Base-by-base conservation (phyloP, 2,797 vertebrate species). In the Phataginus tetradactyla region DNA sequence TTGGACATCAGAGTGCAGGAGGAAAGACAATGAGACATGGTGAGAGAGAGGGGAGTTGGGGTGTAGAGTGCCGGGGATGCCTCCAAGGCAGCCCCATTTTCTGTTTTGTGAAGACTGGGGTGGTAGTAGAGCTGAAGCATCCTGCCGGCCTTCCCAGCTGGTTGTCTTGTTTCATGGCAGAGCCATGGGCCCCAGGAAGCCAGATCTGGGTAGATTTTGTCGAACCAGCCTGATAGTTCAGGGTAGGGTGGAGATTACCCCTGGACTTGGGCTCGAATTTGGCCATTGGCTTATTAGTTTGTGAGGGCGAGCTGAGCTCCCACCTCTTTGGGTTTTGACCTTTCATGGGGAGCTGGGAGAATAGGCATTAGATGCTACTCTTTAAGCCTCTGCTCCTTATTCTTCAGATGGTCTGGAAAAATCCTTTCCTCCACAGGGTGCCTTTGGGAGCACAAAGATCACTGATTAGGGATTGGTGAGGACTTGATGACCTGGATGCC, bases 381-480 rank as follows among this genome's bases (percentile, higher is more conserved):
- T 49, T 89, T 64, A 94, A 68, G 11, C 66, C 4, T 69, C 34
- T 34, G 2, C 20, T 64, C 23, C 37, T 63, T 63, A 34, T 81
- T 72, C 83, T 88, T 84, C 39, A 42, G 15, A 51, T 72, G 49
- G 53, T 37, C 51, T 83, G 69, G 32, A 81, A 90, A 75, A n/a
- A 61, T 68, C 49, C 18, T 90, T 64, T 49, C 39, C 80, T 74
- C 37, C 1, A 3, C 10, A 9, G 77, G 51, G 11, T 87, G 27
- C 39, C 27, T 59, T 71, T 63, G 64, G 69, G 64, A 77, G 4
- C 51, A 15, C 27, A 42, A 27, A 34, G 29, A 23, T 86, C 29
- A 18, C 9, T 0, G 0, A 45, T 45, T 20, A n/a, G 45, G 66
- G n/a, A 1, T 18, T 42, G n/a, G 11, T n/a, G 68, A 66, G 7